These are phyloP conservation scores for Tragelaphus oryx DNA, from an alignment of 2,797 vertebrate genomes.

Conservation along the genomic window DNA sequence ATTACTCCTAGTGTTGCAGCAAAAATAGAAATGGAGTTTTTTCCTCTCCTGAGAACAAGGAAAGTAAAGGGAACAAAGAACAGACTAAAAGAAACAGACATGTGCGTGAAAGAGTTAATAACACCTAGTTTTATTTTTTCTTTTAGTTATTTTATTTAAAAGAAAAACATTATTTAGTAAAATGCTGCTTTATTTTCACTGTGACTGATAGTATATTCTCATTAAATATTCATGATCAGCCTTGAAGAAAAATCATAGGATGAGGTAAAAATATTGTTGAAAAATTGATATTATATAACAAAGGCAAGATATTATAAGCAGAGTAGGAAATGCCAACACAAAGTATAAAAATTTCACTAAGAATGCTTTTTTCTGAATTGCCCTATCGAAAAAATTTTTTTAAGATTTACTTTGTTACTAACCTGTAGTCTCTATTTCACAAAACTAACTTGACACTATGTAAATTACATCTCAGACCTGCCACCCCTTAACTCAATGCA, in stretches of 20 bases:
- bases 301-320: not conserved
- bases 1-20: not conserved
- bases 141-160: not conserved
- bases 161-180: not conserved
- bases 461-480: not conserved
- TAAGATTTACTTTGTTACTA: not conserved
- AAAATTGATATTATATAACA: not conserved
- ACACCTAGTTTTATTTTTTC: not conserved
- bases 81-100: not conserved
- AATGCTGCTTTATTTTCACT: not conserved
- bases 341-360: not conserved
- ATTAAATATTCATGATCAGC: not conserved
- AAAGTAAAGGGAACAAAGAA: not conserved
- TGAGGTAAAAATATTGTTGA: not conserved
- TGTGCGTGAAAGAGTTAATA: not conserved
- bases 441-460: not conserved
- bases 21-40: not conserved
- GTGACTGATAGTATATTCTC: not conserved
- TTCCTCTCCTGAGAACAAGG: not conserved
- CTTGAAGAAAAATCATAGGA: not conserved
- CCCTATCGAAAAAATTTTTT: not conserved
- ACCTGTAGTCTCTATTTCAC: not conserved
- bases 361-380: not conserved
- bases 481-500: not conserved
- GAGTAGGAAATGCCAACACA: not conserved